Base-by-base conservation (phyloP, 1,140 invertebrate genomes). In the Zaprionus lachaisei region DNA sequence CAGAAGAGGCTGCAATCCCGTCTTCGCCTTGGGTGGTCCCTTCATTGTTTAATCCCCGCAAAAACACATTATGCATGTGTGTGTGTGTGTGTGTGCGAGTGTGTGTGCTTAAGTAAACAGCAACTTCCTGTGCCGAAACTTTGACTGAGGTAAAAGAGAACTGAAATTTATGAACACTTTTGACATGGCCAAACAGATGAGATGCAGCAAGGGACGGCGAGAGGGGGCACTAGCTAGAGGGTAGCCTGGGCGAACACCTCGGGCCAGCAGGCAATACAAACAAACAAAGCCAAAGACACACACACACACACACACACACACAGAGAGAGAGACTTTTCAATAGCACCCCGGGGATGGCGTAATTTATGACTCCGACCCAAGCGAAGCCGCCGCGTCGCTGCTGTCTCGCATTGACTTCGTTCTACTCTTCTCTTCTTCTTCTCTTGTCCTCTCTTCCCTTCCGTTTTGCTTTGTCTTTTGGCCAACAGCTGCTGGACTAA, bases 311-410 rank as follows among this genome's bases (percentile, higher is more conserved):
- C 60, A 55, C 38, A 63, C 49, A 62, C 11, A 47, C 15, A 64
- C 49, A 62, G 7, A 47, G 9, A 68, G 51, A 69, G 37, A 77
- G 34, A 79, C 74, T 69, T 85, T 77, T 84, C 81, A 90, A 89
- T 89, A 89, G 85, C 85, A 90, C 85, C 85, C 85, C 68, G 41
- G 85, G 85, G 85, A 89, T 89, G 85, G 79, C 76, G 81, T 89
- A 90, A 89, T 89, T 89, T 89, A 89, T 89, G 85, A 77, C 81
- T 89, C 81, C 77, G 84, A 84, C 84, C 84, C 31, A 81, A 89
- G 58, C 83, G 81, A 84, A 58, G 49, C 68, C 62, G 69, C 66
- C 47, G 7, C n/a, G n/a, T n/a, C 41, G 12, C 41, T 24, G 47
- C 17, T 24, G 47, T 51, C 69, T 73, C 55, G 68, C 77, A 89